Evolutionary conservation across 2,113 vertebrate genomes (phyloP).

Genomic region (Hystrix brachyura): DNA sequence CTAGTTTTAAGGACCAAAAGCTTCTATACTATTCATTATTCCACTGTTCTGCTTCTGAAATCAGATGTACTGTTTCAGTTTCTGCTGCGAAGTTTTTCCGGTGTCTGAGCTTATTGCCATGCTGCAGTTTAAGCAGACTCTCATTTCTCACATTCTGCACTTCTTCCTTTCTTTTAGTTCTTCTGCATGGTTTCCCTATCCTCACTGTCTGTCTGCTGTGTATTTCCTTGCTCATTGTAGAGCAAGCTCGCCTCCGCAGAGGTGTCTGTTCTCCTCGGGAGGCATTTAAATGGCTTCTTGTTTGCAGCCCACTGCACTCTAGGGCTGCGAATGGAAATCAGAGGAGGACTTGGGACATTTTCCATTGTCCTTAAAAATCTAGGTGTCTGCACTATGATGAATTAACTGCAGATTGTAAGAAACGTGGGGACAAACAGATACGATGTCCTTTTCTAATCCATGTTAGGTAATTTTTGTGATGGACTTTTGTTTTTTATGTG

Average conservation of each 20-base stretch:
- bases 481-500: conserved; percentile 53
- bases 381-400: conserved; percentile 74
- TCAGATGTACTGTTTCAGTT: conserved; percentile 71
- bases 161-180: conserved; percentile 68
- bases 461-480: conserved; percentile 50
- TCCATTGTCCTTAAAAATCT: conserved; percentile 78
- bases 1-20: conserved; percentile 65
- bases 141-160: conserved; percentile 66
- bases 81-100: conserved; percentile 68
- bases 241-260: conserved; percentile 41
- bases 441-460: conserved; percentile 63
- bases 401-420: conserved; percentile 79
- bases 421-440: conserved; percentile 59
- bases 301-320: conserved; percentile 63
- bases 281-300: conserved; percentile 76
- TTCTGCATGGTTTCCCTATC: conserved; percentile 77
- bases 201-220: conserved; percentile 68
- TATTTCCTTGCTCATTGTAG: conserved; percentile 60
- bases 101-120: conserved; percentile 71
- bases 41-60: conserved; percentile 75
- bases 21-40: conserved; percentile 74
- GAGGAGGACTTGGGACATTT: conserved; percentile 66
- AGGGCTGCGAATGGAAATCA: conserved; percentile 68
- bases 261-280: conserved; percentile 56
- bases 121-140: conserved; percentile 69